Percentiles rank a stretch among this genome's conserved stretches.
Conservation (phyloP, 2,113 vertebrate genomes). For the Pseudopipra pipra region DNA sequence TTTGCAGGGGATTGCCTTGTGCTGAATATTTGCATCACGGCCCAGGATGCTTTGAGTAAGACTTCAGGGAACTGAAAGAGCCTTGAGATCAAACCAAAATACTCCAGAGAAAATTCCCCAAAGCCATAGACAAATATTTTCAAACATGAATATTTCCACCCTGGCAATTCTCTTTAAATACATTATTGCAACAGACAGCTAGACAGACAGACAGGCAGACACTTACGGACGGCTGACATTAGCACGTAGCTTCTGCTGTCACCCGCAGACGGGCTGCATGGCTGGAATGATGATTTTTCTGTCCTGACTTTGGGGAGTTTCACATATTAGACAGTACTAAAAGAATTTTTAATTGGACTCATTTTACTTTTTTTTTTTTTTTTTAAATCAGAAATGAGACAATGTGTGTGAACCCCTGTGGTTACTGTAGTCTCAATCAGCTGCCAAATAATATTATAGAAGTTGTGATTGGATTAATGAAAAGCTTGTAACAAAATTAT, state of each 20-base stretch:
- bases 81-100: background rate
- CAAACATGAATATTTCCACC: background rate
- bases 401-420: slow-evolving; percentile 47
- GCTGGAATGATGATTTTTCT: slow-evolving; percentile 37
- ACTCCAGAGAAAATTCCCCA: background rate
- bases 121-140: background rate
- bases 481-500: slow-evolving; percentile 74
- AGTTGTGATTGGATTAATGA: slow-evolving; percentile 74
- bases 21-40: background rate
- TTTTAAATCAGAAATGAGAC: slow-evolving; percentile 60
- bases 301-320: slow-evolving; percentile 49
- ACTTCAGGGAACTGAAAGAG: background rate
- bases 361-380: background rate
- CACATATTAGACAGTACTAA: slow-evolving; percentile 23
- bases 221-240: background rate
- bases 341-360: slow-evolving; percentile 65
- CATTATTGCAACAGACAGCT: background rate
- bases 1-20: background rate
- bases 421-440: slow-evolving; percentile 61
- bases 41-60: background rate
- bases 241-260: slow-evolving; percentile 20
- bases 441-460: slow-evolving; percentile 67
- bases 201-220: background rate
- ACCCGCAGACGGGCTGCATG: background rate
- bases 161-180: slow-evolving; percentile 2